These are phyloP conservation scores for Caprella mutica DNA, from an alignment of 2,888 invertebrate genomes.

Conservation along the genomic window DNA sequence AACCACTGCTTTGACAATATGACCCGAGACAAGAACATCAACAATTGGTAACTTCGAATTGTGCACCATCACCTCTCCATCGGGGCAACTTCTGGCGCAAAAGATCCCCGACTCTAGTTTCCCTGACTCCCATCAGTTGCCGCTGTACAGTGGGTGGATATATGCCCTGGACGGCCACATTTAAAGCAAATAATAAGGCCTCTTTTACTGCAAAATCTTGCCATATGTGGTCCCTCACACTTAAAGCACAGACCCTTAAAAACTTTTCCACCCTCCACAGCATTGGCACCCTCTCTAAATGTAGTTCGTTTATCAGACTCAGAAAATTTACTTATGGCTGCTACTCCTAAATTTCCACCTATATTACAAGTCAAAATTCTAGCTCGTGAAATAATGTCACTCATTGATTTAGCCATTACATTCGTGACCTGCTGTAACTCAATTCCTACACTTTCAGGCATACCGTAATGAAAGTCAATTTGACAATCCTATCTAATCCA, in stretches of 20 bases:
- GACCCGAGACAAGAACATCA: neutral
- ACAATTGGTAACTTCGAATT: neutral
- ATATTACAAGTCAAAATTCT: no score
- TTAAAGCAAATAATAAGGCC: neutral
- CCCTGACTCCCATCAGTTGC: neutral
- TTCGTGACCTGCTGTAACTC: neutral
- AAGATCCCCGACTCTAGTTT: neutral
- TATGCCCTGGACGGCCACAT: neutral
- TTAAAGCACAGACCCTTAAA: neutral
- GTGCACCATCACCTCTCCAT: neutral
- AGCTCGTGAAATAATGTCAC: neutral
- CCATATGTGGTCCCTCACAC: neutral
- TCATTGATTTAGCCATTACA: neutral
- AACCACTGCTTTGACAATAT: neutral
- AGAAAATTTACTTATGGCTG: no score
- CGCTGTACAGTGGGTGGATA: neutral
- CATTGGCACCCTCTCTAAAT: neutral
- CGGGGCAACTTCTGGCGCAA: neutral
- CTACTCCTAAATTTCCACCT: no score
- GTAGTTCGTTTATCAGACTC: no score
- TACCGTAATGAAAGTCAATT: slow-evolving; percentile 4
- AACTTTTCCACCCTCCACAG: neutral
- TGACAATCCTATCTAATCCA: slow-evolving; percentile 1
- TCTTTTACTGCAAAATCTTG: neutral
- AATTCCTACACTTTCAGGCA: neutral